Conservation (phyloP, 2,113 vertebrate genomes). For the Scatophagus argus region DNA sequence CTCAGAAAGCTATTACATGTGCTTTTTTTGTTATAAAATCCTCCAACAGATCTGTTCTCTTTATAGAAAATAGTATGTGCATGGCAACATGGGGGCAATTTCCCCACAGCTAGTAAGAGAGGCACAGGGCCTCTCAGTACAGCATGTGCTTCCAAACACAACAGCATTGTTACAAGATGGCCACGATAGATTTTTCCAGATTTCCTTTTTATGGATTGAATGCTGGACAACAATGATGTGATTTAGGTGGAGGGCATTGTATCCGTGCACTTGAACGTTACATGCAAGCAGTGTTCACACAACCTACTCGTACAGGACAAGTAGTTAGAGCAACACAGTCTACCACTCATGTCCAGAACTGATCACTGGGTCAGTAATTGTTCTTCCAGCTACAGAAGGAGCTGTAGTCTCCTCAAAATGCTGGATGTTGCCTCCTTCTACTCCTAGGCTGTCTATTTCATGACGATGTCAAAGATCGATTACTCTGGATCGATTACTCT, state of each 20-base stretch:
- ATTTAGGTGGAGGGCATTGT: not conserved
- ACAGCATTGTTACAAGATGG: slow-evolving; percentile 8
- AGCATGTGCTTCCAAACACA: slow-evolving; percentile 49
- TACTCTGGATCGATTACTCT: slow-evolving; percentile 46
- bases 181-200: not conserved
- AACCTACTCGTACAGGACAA: not conserved
- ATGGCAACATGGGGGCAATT: slow-evolving; percentile 38
- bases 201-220: not conserved
- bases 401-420: slow-evolving; percentile 5
- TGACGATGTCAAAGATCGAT: slow-evolving; percentile 57
- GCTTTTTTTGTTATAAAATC: slow-evolving; percentile 63
- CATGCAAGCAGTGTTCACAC: not conserved
- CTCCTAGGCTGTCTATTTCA: slow-evolving; percentile 36
- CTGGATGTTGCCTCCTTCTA: slow-evolving; percentile 25
- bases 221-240: slow-evolving; percentile 14
- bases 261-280: not conserved
- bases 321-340: not conserved
- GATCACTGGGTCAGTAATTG: slow-evolving; percentile 32
- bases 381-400: slow-evolving; percentile 63
- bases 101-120: not conserved
- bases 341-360: slow-evolving; percentile 1
- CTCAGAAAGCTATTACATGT: slow-evolving; percentile 65
- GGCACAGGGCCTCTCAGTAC: not conserved
- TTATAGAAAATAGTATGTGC: slow-evolving; percentile 58
- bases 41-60: slow-evolving; percentile 50